Conservation (phyloP, 2,797 vertebrate genomes). For the Borostomias antarcticus region DNA sequence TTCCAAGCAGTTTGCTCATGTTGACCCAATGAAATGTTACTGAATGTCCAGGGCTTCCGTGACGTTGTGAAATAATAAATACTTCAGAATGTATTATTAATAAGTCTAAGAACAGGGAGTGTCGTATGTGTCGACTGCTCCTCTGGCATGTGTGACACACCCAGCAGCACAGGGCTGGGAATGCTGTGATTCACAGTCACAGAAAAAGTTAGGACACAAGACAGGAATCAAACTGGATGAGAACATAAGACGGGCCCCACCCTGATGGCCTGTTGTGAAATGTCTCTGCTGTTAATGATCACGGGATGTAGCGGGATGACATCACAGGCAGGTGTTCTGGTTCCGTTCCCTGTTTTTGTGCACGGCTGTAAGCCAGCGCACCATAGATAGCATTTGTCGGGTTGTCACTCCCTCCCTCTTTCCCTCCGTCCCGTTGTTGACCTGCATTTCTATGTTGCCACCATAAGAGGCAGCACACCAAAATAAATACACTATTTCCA, state of each 20-base stretch:
- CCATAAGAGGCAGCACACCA: no score
- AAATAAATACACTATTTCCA: background rate
- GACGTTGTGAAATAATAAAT: constrained; percentile 36
- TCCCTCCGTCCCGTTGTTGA: no score
- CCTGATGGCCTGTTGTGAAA: constrained; percentile 13
- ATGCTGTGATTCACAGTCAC: constrained; percentile 32
- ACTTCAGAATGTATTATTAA: constrained; percentile 48
- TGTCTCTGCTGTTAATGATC: constrained; percentile 29
- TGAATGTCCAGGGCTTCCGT: background rate
- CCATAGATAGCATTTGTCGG: no score
- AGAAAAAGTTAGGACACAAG: constrained; percentile 23
- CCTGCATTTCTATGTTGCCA: no score
- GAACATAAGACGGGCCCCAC: no score
- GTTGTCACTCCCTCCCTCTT: no score
- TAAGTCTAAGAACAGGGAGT: constrained; percentile 46
- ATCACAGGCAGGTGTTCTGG: background rate
- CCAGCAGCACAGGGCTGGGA: constrained; percentile 53
- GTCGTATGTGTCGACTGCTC: constrained; percentile 55
- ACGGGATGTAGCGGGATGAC: no score
- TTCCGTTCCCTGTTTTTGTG: no score
- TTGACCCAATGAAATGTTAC: background rate
- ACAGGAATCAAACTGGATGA: constrained; percentile 53
- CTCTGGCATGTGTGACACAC: constrained; percentile 68
- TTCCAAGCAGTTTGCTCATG: background rate
- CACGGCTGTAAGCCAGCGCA: no score